Base-by-base conservation (phyloP, 2,113 vertebrate genomes). In the Mugil cephalus region DNA sequence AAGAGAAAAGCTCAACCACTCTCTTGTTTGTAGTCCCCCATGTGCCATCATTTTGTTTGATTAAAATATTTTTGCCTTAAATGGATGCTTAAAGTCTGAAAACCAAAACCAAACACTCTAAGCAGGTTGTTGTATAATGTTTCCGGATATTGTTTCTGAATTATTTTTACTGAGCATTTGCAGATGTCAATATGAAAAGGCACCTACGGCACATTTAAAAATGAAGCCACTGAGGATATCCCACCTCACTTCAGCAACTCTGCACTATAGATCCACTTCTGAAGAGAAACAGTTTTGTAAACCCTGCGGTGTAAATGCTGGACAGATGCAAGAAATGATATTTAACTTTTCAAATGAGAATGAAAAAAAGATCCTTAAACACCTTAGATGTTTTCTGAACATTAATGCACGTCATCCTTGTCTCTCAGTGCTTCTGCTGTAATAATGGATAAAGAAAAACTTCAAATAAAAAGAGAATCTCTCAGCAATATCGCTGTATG, bases 271-370 rank as follows among this genome's bases (percentile, higher is more conserved):
- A 74, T 77, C 7, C 1, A 0, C 1, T 46, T 45, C 53, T 58
- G 18, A 52, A 21, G 63, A 36, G 38, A 55, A 47, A 52, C 21
- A 46, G 15, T 76, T 66, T 82, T 67, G 38, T 58, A 66, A 74
- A 53, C 17, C 46, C 52, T 58, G 51, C 53, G 66, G 52, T 19
- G 18, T 19, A 36, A 60, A 63, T 34, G 12, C 45, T 56, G 69
- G 47, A 19, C 24, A 2, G 24, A 30, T 30, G 24, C 3, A 30
- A 5, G 18, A 38, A 17, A 69, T 42, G 17, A 70, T n/a, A 24
- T 0, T 64, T 62, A 42, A 51, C 55, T 81, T 62, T 51, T 21
- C 11, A 52, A 0, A 17, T 19, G 6, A 72, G 34, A 21, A 4
- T 38, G 38, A 64, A 30, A 2, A 2, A 2, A 5, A 30, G 24